These are phyloP conservation scores for Emydoidea blandingii DNA, from an alignment of 2,797 vertebrate genomes.

Conservation along the genomic window DNA sequence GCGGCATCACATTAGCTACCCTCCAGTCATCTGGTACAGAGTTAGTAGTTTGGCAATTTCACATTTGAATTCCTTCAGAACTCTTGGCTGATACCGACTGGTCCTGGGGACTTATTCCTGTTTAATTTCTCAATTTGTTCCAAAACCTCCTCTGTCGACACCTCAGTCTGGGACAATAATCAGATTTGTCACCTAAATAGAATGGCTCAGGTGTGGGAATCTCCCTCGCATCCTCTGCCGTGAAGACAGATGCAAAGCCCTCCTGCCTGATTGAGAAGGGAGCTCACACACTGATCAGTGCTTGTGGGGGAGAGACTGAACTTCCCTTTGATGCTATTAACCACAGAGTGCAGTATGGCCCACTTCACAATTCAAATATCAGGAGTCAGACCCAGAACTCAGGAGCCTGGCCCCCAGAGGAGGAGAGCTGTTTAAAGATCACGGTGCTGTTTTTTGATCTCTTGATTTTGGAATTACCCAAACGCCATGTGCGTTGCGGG, in stretches of 20 bases:
- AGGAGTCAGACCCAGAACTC: no score
- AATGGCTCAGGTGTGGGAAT: no score
- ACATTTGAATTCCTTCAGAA: not conserved
- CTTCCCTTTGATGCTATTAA: no score
- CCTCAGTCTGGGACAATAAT: not conserved
- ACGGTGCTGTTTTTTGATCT: not conserved
- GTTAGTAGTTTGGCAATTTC: not conserved
- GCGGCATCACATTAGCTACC: not conserved
- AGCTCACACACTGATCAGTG: no score
- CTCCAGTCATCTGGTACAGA: not conserved
- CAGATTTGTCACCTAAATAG: no score
- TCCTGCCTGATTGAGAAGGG: no score
- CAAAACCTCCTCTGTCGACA: not conserved
- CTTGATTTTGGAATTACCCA: not conserved
- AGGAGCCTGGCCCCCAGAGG: no score
- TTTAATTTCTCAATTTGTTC: not conserved
- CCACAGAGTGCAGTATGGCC: no score
- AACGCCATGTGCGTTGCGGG: fast-evolving
- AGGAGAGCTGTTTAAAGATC: not conserved
- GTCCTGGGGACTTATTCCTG: not conserved
- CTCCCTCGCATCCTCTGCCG: no score
- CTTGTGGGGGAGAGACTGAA: no score
- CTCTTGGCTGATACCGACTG: not conserved
- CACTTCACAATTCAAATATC: no score
- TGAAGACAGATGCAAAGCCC: no score